Evolutionary conservation across 2,888 invertebrate genomes (phyloP), one percentile per base, ranked within the genome.

Genomic region (Nomada ferruginata): DNA sequence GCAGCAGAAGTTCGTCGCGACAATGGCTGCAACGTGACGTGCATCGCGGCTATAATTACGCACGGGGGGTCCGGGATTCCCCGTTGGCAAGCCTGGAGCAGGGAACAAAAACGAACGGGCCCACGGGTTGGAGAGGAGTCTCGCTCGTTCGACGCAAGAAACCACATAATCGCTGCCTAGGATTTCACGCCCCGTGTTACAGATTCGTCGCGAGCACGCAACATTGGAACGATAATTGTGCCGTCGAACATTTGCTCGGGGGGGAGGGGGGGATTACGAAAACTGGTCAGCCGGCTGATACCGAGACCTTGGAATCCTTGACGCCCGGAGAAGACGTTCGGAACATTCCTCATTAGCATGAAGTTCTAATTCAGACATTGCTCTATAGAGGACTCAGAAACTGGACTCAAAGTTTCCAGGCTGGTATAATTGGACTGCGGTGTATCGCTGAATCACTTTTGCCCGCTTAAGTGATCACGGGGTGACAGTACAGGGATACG

Each of bases 211-310:
- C n/a, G 59, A 42, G 50, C 23, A 74, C 59, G 66, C 57, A 59
- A 59, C 36, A 47, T 55, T 74, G 47, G 64, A 59, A 65, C 50
- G 66, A 68, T 68, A 61, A 75, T 75, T 68, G 68, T 68, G 75
- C 53, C 36, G 36, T 7, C 36, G 36, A 7, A 36, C 36, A 36
- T 36, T 36, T 36, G 7, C 29, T 5, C 15, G 60, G 64, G 26
- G n/a, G n/a, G 0, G 20, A 20, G 20, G 20, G 20, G 42, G 42
- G 63, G 15, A 52, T 20, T 50, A 20, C 36, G 20, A 57, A 68
- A 57, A 44, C n/a, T 26, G 23, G 57, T 69, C 68, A 57, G 23
- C 44, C 57, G 55, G 42, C 15, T 55, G 23, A 42, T 20, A 20
- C 53, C 23, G 55, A 68, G 47, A 36, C 36, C 26, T 26, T 18